Percentiles rank a stretch among this genome's conserved stretches.
Conservation (phyloP, 2,113 vertebrate genomes). For the Archocentrus centrarchus region DNA sequence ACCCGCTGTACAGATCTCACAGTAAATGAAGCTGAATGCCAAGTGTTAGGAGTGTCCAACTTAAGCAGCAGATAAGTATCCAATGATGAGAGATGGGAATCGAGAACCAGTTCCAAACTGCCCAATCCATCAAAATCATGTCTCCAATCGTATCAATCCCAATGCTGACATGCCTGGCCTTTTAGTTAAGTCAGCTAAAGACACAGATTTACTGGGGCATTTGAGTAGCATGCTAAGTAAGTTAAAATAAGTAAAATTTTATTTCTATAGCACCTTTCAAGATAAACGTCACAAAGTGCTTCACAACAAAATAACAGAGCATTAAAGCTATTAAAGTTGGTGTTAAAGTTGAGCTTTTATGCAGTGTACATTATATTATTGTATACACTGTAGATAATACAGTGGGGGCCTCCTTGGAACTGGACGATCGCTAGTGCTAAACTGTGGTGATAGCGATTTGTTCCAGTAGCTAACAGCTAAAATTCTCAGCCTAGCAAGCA, state of each 20-base stretch:
- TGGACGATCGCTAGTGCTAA: too few relatives aligned
- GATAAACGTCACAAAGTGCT: too few relatives aligned
- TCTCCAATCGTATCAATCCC: neutral
- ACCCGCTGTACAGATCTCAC: conserved; percentile 11
- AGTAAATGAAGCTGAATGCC: neutral
- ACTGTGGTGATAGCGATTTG: too few relatives aligned
- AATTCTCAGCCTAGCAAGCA: too few relatives aligned
- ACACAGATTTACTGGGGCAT: neutral
- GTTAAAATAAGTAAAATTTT: too few relatives aligned
- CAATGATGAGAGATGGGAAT: neutral
- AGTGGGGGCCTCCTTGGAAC: too few relatives aligned
- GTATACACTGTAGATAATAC: too few relatives aligned
- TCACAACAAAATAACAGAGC: too few relatives aligned
- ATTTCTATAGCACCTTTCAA: too few relatives aligned
- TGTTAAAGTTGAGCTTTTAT: neutral
- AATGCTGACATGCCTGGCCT: neutral
- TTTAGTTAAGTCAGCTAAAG: neutral
- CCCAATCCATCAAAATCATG: neutral
- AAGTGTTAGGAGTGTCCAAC: neutral
- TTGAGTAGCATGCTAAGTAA: too few relatives aligned
- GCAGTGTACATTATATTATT: neutral
- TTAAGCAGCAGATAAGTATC: neutral
- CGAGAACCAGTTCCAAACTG: neutral
- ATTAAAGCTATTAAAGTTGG: too few relatives aligned
- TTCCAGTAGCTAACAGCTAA: too few relatives aligned